Evolutionary conservation across 2,797 vertebrate genomes (phyloP).

Genomic region (Pangasius mekongensis): DNA sequence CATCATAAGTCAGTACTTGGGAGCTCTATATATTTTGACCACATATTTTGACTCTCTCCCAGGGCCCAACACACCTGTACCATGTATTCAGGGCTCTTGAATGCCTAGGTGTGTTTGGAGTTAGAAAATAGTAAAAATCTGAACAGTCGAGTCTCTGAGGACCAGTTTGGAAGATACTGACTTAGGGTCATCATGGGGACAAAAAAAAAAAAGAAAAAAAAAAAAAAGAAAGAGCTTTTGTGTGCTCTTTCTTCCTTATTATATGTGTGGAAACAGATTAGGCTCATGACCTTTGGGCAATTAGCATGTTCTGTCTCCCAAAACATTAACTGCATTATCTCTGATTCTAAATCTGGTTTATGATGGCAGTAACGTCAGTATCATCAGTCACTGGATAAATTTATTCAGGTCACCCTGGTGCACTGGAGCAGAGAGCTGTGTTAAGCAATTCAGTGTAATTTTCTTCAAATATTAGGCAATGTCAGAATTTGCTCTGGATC

Average conservation of each 20-base stretch:
- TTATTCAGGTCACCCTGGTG: background rate
- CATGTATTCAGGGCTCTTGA: background rate
- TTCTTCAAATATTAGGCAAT: conserved; percentile 15
- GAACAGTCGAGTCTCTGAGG: background rate
- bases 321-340: conserved; percentile 21
- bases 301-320: background rate
- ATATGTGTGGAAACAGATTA: background rate
- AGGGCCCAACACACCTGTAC: background rate
- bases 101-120: background rate
- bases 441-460: conserved; percentile 7
- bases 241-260: background rate
- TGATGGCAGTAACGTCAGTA: background rate
- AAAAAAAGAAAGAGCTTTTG: too few relatives aligned
- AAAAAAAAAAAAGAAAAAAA: too few relatives aligned
- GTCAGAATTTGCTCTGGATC: conserved; percentile 11
- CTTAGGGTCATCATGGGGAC: too few relatives aligned
- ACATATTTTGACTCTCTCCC: background rate
- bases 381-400: background rate
- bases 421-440: conserved; percentile 3
- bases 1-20: background rate
- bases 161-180: background rate
- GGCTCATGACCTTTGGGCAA: conserved; percentile 24
- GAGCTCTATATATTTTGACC: background rate
- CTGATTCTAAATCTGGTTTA: conserved; percentile 20
- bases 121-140: background rate